A percentile compares a stretch with the other conserved stretches of the same genome.
Evolutionary conservation across 2,113 vertebrate genomes (phyloP).

Genomic region (Paralichthys olivaceus): DNA sequence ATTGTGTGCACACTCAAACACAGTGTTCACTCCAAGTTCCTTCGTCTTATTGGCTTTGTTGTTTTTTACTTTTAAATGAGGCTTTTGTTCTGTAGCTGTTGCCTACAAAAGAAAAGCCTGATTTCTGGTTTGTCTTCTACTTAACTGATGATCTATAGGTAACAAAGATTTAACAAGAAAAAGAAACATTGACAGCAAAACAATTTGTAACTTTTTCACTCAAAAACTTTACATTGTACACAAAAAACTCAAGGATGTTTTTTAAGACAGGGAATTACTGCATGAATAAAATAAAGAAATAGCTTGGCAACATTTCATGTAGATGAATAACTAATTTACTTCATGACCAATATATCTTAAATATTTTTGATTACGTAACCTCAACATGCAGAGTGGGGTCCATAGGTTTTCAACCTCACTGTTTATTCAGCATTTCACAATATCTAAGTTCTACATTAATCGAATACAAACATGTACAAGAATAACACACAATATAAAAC

Average conservation of each 20-base stretch:
- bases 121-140: too few species aligned
- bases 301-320: not conserved
- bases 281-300: not conserved
- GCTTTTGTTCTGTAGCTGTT: too few species aligned
- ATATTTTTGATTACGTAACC: slow-evolving; percentile 28
- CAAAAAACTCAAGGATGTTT: not conserved
- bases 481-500: slow-evolving; percentile 11
- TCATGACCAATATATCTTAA: slow-evolving; percentile 2
- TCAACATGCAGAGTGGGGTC: not conserved
- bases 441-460: slow-evolving; percentile 12
- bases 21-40: too few species aligned
- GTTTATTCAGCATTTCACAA: slow-evolving; percentile 19
- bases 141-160: too few species aligned
- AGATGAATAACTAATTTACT: not conserved
- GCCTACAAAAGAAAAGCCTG: too few species aligned
- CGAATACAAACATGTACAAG: slow-evolving; percentile 41
- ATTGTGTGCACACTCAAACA: too few species aligned
- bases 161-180: too few species aligned
- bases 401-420: not conserved
- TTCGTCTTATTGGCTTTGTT: too few species aligned
- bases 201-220: not conserved
- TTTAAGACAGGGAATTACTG: not conserved
- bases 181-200: too few species aligned
- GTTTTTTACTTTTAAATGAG: too few species aligned
- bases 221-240: not conserved